Evolutionary conservation across 2,113 vertebrate genomes (phyloP).

Genomic region (Boulengeromyrus knoepffleri): DNA sequence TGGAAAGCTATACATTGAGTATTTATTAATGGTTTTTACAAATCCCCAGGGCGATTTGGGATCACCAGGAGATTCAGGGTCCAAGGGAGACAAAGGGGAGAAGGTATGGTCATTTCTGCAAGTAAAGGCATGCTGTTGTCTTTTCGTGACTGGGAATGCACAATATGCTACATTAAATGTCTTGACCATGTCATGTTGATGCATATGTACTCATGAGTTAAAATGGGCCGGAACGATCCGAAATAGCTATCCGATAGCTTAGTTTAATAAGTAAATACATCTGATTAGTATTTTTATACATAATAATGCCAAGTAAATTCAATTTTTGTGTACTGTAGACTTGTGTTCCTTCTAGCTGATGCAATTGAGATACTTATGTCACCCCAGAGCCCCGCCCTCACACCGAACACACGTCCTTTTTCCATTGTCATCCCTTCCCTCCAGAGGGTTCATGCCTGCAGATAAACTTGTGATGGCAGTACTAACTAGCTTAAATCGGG

Average conservation of each 20-base stretch:
- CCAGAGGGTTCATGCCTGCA: not conserved
- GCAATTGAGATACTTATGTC: not conserved
- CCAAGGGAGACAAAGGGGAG: conserved; percentile 71
- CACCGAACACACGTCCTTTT: not conserved
- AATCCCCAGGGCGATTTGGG: conserved; percentile 70
- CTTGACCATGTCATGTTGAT: not conserved
- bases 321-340: not conserved
- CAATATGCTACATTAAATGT: not conserved
- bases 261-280: not conserved
- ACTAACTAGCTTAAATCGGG: not conserved
- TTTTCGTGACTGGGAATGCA: not conserved
- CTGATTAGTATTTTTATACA: not conserved
- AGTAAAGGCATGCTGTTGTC: not conserved
- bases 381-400: not conserved
- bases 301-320: not conserved
- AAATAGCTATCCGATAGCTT: not conserved
- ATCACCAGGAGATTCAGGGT: conserved; percentile 61
- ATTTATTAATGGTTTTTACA: not conserved
- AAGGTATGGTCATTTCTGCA: conserved; percentile 58
- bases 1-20: not conserved
- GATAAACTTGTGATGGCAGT: not conserved
- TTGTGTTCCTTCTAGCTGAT: not conserved
- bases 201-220: not conserved
- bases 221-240: not conserved
- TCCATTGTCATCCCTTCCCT: not conserved